These are phyloP conservation scores for Drosophila kurseongensis DNA, from an alignment of 1,140 invertebrate species.

Conservation along the genomic window DNA sequence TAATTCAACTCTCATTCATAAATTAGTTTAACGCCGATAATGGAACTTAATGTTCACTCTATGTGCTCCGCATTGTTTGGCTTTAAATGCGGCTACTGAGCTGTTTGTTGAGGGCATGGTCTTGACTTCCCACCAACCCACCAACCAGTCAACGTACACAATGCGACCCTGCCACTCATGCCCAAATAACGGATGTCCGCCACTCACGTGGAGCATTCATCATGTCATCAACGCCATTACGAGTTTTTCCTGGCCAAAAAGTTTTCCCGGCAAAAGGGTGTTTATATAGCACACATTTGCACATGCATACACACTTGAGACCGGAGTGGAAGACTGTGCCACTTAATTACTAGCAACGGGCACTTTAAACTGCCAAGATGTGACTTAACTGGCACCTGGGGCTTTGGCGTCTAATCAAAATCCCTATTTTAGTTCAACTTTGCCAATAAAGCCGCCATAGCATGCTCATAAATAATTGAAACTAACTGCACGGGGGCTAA, in stretches of 20 bases:
- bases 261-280: conserved; percentile 8
- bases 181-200: conserved; percentile 57
- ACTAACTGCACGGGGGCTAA: not conserved
- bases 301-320: conserved; percentile 23
- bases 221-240: conserved; percentile 63
- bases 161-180: conserved; percentile 31
- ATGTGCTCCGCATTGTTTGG: conserved; percentile 6
- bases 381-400: conserved; percentile 52
- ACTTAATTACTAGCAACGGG: conserved; percentile 40
- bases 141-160: conserved; percentile 31
- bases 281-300: conserved; percentile 35
- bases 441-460: conserved; percentile 48
- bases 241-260: conserved; percentile 40
- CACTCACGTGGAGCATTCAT: conserved; percentile 59
- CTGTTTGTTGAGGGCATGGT: not conserved
- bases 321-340: conserved; percentile 20
- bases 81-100: conserved; percentile 10
- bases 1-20: not conserved
- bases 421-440: conserved; percentile 34
- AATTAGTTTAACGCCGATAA: conserved; percentile 38
- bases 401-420: conserved; percentile 26
- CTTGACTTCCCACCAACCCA: conserved; percentile 8
- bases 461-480: conserved; percentile 61
- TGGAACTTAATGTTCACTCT: conserved; percentile 23
- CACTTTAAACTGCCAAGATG: conserved; percentile 22